Base-by-base conservation (phyloP, 2,797 vertebrate species). In the Karalla daura region DNA sequence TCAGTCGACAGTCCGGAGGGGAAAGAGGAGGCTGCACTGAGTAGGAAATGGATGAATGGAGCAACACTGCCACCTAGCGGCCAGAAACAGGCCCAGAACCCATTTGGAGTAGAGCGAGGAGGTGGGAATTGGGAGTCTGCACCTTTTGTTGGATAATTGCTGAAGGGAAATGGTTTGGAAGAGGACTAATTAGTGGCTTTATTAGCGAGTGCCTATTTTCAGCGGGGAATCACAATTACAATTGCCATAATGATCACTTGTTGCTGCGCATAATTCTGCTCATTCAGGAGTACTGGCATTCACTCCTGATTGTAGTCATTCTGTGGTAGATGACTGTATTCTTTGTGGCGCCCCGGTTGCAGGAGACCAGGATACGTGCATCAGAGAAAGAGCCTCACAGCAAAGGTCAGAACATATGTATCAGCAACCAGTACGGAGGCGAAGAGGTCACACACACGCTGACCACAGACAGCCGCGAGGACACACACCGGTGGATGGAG, bases 281-380 rank as follows among this genome's bases (percentile, higher is more conserved):
- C 40, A 63, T 76, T 68, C 61, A 81, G 40, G 24, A 76, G 41
- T 27, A 4, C 49, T 23, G 53, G 28, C 54, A 41, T 69, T 84
- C 23, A 40, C 54, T 61, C 46, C 20, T 60, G 39, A 70, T 44
- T 70, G 56, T 54, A 43, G 35, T 54, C n/a, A 60, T 74, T 74
- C 64, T 44, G 35, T 49, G 6, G 21, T 20, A 41, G 12, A 56
- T 41, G 15, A 74, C 69, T 78, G 49, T 43, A 55, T 47, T 53
- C 45, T 64, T 21, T 74, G 23, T 37, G 15, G 3, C 21, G 44
- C 7, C 3, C 9, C 27, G 74, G 7, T 62, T 63, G 3, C 87
- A 98, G 97, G 97, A 98, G 74, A 98, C 97, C 1, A 94, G 94
- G 47, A 96, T 98, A 89, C 93, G 96, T 0, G 94, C 95, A 0